Conservation (phyloP, 1,140 invertebrate species). For the Pogonomyrmex californicus region DNA sequence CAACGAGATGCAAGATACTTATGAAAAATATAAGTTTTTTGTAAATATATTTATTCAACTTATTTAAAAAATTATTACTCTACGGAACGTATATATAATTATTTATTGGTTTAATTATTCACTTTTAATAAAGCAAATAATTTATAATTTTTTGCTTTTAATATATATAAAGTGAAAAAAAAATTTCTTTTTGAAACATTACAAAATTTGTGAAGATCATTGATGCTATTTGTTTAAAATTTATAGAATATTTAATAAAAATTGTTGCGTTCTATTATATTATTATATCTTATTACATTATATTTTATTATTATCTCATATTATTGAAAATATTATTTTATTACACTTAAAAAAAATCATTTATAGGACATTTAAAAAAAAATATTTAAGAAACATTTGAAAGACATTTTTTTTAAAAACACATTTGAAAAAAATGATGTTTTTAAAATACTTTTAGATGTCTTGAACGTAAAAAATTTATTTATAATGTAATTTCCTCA, state of each 20-base stretch:
- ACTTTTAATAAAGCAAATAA: too few relatives aligned
- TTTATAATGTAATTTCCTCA: neutral
- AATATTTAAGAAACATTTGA: too few relatives aligned
- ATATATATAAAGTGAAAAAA: neutral
- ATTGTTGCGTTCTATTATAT: neutral
- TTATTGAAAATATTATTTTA: neutral
- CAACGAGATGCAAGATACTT: neutral
- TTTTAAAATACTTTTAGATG: too few relatives aligned
- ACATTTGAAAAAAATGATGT: too few relatives aligned
- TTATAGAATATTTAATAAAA: neutral
- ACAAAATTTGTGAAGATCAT: neutral
- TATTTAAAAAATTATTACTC: neutral
- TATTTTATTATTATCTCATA: too few relatives aligned
- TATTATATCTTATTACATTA: neutral
- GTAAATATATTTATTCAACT: neutral
- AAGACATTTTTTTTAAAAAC: too few relatives aligned
- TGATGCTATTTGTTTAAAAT: neutral
- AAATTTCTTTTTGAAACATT: neutral
- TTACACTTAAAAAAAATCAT: neutral
- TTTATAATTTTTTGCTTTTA: too few relatives aligned
- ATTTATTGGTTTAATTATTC: neutral
- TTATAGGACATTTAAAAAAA: neutral
- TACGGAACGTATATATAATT: neutral
- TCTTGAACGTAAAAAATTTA: too few relatives aligned
- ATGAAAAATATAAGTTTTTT: neutral